Conservation (phyloP, 2,888 invertebrate species). For the Cyrtodaria siliqua region DNA sequence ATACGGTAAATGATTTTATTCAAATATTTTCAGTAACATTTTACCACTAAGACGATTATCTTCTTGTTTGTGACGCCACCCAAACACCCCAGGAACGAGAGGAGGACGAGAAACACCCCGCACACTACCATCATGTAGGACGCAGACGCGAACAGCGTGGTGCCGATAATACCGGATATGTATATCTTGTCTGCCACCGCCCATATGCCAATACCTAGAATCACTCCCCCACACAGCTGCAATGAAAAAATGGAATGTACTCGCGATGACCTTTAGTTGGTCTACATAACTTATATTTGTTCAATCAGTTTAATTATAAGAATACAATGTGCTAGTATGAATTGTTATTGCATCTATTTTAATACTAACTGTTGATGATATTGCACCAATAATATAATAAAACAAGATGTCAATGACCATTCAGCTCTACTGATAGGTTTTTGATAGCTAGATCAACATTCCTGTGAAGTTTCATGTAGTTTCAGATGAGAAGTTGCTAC, state of each 20-base stretch:
- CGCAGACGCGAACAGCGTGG: slow-evolving; percentile 94
- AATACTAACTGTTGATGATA: too few species aligned
- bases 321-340: neutral
- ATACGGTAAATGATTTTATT: too few species aligned
- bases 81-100: slow-evolving; percentile 95
- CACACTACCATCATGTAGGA: slow-evolving; percentile 94
- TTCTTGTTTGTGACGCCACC: slow-evolving; percentile 96
- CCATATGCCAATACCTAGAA: slow-evolving; percentile 93
- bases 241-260: slow-evolving; percentile 11
- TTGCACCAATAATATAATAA: neutral
- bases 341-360: neutral
- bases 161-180: slow-evolving; percentile 94
- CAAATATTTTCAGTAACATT: slow-evolving; percentile 76
- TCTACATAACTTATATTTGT: too few species aligned
- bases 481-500: too few species aligned
- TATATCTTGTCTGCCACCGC: slow-evolving; percentile 94
- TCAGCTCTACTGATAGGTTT: too few species aligned
- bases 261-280: too few species aligned
- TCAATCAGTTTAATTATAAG: too few species aligned
- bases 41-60: slow-evolving; percentile 95
- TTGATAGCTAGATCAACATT: too few species aligned
- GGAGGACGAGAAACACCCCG: slow-evolving; percentile 92
- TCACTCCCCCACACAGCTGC: slow-evolving; percentile 68
- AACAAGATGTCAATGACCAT: too few species aligned
- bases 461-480: too few species aligned